Percentiles rank a stretch among this genome's conserved stretches.
Conservation (phyloP, 2,797 vertebrate genomes). For the Gallinago stenura region DNA sequence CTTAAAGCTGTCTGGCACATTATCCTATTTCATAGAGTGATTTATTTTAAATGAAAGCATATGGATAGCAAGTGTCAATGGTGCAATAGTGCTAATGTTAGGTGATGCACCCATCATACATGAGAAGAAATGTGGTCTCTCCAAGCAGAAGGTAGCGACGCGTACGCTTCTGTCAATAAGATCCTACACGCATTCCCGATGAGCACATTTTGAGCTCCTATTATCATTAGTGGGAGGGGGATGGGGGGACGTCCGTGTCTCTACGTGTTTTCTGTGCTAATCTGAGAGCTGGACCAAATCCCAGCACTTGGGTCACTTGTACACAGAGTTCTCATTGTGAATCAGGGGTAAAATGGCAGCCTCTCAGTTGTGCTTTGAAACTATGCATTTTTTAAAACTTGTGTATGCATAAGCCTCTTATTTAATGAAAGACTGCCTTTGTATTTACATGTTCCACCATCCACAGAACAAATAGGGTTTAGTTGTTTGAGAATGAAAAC, state of each 20-base stretch:
- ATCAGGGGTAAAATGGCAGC: conserved; percentile 76
- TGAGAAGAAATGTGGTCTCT: not conserved
- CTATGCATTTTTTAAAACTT: conserved; percentile 81
- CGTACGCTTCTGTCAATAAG: not conserved
- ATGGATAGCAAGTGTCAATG: not conserved
- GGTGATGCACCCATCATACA: not conserved
- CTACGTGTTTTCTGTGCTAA: conserved; percentile 83
- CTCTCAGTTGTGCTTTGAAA: conserved; percentile 78
- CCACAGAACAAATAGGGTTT: conserved; percentile 82
- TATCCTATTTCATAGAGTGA: not conserved
- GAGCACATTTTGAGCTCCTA: conserved; percentile 48
- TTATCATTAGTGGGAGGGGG: conserved; percentile 40
- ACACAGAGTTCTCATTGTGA: conserved; percentile 85
- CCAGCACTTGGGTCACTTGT: conserved; percentile 79
- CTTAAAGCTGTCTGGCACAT: not conserved
- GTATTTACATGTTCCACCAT: conserved; percentile 82
- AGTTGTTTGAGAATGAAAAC: conserved; percentile 79
- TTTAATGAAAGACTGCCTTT: conserved; percentile 85
- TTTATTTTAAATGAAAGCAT: not conserved
- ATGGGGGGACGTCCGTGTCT: conserved; percentile 48
- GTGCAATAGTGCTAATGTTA: not conserved
- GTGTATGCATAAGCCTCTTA: conserved; percentile 85
- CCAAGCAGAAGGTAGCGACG: not conserved
- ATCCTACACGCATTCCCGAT: not conserved
- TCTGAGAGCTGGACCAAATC: conserved; percentile 82